phyloP scores from a whole-genome alignment of 2,888 invertebrate genomes.

The Hipparchia sbordonii region DNA sequence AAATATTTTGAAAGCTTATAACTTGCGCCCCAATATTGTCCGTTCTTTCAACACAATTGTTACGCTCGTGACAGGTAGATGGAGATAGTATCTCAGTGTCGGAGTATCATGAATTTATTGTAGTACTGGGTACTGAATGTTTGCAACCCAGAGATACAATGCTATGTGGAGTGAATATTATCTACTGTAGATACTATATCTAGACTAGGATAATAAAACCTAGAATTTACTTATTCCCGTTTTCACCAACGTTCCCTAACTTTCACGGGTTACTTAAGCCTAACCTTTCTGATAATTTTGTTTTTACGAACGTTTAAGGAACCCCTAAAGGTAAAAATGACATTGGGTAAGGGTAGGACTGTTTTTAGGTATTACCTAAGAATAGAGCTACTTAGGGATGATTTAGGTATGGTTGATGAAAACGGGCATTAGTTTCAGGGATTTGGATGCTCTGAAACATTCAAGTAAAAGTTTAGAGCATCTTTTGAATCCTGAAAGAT shows the following conservation, averaged over 20 bases:
- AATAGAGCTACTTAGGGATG: no score
- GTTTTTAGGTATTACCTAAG: no score
- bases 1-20: constrained; percentile 1
- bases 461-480: no score
- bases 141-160: constrained; percentile 1
- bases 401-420: no score
- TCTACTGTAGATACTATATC: background rate
- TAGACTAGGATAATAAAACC: background rate
- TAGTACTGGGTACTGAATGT: constrained; percentile 13
- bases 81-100: constrained; percentile 22
- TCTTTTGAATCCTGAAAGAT: no score
- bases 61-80: constrained; percentile 36
- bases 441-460: background rate
- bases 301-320: no score
- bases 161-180: background rate
- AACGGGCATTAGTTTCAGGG: no score
- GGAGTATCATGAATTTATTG: constrained; percentile 27
- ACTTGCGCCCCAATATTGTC: constrained; percentile 14
- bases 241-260: no score
- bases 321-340: no score
- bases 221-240: background rate
- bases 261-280: no score
- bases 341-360: no score
- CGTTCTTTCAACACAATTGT: constrained; percentile 37
- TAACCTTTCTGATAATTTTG: no score